A percentile compares a stretch with the other conserved stretches of the same genome.
phyloP scores from a whole-genome alignment of 2,113 vertebrate species.

The Bostrychus sinensis region DNA sequence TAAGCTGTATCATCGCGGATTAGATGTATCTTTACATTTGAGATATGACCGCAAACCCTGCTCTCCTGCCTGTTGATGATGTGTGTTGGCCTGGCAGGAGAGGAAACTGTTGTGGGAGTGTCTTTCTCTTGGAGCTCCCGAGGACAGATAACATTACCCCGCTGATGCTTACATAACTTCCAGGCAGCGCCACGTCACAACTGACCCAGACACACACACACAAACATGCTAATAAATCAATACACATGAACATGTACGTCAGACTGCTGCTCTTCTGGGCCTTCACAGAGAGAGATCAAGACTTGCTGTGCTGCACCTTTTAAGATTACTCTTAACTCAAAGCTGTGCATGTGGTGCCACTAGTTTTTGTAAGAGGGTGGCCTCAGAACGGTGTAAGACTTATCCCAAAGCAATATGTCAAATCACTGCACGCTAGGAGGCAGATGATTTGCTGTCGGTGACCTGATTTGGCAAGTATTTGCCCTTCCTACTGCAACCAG shows the following conservation, averaged over 20 bases:
- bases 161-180: slow-evolving; percentile 77
- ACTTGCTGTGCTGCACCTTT: slow-evolving; percentile 11
- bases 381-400: background rate
- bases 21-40: slow-evolving; percentile 21
- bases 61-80: slow-evolving; percentile 12
- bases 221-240: slow-evolving; percentile 14
- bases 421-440: no score
- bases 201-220: slow-evolving; percentile 51
- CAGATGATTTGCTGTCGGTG: no score
- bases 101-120: slow-evolving; percentile 68
- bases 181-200: slow-evolving; percentile 74
- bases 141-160: slow-evolving; percentile 77
- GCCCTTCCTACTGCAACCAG: no score
- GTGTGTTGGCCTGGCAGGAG: slow-evolving; percentile 33
- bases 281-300: slow-evolving; percentile 12
- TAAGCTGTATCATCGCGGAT: slow-evolving; percentile 15
- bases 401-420: no score
- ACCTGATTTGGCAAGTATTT: no score
- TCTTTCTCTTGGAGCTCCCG: slow-evolving; percentile 53
- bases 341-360: background rate
- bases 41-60: slow-evolving; percentile 28
- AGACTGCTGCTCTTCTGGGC: slow-evolving; percentile 40
- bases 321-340: background rate
- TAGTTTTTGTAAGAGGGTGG: background rate
- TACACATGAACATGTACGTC: slow-evolving; percentile 37